Evolutionary conservation across 2,797 vertebrate species (phyloP).

Genomic region (Protosalanx chinensis): DNA sequence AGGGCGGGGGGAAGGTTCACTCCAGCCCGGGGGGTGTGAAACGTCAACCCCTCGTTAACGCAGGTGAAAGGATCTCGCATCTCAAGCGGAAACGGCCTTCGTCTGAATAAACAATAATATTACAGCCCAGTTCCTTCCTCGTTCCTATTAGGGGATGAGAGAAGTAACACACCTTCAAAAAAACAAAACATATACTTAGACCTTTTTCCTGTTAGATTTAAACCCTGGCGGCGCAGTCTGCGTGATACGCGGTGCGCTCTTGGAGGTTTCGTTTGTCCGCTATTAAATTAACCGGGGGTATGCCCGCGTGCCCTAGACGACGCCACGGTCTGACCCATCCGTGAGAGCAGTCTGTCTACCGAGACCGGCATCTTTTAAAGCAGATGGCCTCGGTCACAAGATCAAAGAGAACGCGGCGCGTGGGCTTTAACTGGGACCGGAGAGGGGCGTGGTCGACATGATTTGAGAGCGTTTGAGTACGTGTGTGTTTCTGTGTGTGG

Average conservation of each 20-base stretch:
- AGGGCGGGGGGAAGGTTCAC: too few species aligned
- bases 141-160: conserved; percentile 47
- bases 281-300: neutral
- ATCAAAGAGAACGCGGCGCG: conserved; percentile 17
- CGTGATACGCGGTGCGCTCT: neutral
- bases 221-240: conserved; percentile 19
- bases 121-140: conserved; percentile 14
- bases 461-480: too few species aligned
- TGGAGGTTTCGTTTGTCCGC: neutral
- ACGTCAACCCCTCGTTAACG: too few species aligned
- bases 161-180: conserved; percentile 57
- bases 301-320: neutral
- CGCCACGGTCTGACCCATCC: neutral
- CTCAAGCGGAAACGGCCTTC: conserved; percentile 48
- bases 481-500: neutral
- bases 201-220: neutral
- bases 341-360: neutral
- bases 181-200: neutral
- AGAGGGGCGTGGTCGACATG: neutral
- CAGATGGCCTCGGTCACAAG: neutral
- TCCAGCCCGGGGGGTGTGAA: conserved; percentile 12
- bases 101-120: conserved; percentile 72
- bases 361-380: too few species aligned
- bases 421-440: conserved; percentile 15
- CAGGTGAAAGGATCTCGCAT: too few species aligned